phyloP scores from a whole-genome alignment of 2,888 invertebrate genomes.

The Apodemia zela region DNA sequence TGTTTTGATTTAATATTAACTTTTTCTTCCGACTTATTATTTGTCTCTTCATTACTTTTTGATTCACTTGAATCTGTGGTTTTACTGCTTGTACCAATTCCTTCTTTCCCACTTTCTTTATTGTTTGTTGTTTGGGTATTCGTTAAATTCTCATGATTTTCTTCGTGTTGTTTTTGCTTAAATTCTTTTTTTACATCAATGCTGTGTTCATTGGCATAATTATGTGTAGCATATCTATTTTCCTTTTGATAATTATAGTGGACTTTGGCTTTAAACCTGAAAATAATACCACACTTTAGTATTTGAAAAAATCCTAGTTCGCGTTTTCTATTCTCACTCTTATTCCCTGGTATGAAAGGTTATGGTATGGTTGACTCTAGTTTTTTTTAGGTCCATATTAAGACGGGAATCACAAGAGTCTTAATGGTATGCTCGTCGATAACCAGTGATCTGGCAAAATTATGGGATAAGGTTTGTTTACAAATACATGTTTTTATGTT shows the following conservation, averaged over 20 bases:
- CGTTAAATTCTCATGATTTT: neutral
- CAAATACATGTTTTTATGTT: too few species aligned
- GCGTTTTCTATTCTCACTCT: too few species aligned
- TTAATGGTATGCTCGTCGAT: too few species aligned
- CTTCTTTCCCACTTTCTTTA: neutral
- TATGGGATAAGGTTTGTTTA: too few species aligned
- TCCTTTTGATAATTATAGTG: constrained; percentile 20
- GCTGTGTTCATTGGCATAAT: neutral
- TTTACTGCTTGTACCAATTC: neutral
- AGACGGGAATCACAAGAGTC: too few species aligned
- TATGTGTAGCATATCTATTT: neutral
- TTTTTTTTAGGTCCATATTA: too few species aligned
- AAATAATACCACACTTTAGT: neutral
- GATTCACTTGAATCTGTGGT: neutral
- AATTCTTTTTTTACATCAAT: too few species aligned
- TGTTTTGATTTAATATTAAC: neutral
- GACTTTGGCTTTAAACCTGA: constrained; percentile 30
- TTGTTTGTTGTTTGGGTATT: neutral
- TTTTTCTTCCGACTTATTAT: constrained; percentile 17
- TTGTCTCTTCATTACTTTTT: neutral
- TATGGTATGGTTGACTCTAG: too few species aligned
- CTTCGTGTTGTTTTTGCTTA: constrained; percentile 8
- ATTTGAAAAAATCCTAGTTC: too few species aligned
- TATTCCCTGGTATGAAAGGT: too few species aligned
- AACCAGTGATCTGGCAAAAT: too few species aligned